Base-by-base conservation (phyloP, 1,140 invertebrate species). In the Helicoverpa zea region DNA sequence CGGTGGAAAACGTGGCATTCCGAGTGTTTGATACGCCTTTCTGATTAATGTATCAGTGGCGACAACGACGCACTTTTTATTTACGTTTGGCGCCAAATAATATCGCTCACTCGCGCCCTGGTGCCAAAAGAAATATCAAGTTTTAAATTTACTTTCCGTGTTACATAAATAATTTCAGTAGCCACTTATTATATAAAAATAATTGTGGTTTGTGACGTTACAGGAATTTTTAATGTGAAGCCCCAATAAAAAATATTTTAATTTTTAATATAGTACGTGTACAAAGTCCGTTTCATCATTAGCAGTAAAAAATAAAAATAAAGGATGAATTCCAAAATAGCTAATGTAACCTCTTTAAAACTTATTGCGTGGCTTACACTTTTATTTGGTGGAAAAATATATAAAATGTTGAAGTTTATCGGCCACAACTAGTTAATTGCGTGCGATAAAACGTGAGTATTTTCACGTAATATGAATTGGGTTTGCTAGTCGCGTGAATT, bases 61-160 rank as follows among this genome's bases (percentile, higher is more conserved):
- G 83, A 81, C 83, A 73, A 63, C 70, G 66, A 16, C 58, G 79
- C 75, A 88, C 82, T 78, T 58, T 88, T 92, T 93, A 94, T 94
- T 94, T 93, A 90, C 82, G 89, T 87, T 89, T 88, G 93, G 93
- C 93, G 93, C 92, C 93, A 90, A 90, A 87, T 84, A 87, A 90
- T 89, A 90, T 88, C 86, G 87, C 81, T 84, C 80, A 82, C 87
- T 89, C 85, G 85, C 87, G 75, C 80, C 80, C 82, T 79, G 88
- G 76, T 91, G 90, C 90, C 89, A 90, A 90, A 89, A 87, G 83
- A 81, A 84, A 83, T 84, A 82, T 77, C 79, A 43, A 23, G 51
- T 68, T 81, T 79, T 79, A 83, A 83, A 79, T 77, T 77, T 56
- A 74, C 63, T 82, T 82, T 82, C 74, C 79, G 49, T 74, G 79